Conservation (phyloP, 2,888 invertebrate species). For the Apamea sordens region DNA sequence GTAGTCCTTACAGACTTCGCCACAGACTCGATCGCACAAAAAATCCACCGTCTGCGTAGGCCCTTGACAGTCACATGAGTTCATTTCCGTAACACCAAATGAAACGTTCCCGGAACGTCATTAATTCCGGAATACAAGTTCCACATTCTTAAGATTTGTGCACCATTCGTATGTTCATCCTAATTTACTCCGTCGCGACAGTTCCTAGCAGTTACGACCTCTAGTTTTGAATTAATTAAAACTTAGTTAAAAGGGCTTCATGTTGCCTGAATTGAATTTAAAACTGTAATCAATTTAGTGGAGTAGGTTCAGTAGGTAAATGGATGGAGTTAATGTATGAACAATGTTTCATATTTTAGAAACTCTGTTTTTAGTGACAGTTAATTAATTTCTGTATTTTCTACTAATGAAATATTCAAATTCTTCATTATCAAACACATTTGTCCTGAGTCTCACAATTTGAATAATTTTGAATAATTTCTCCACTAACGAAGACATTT, state of each 20-base stretch:
- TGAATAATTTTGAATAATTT: constrained; percentile 17
- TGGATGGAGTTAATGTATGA: neutral
- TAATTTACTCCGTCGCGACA: constrained; percentile 43
- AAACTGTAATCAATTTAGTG: constrained; percentile 51
- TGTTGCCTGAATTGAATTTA: constrained; percentile 50
- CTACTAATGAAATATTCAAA: neutral
- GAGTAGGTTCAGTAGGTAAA: constrained; percentile 4
- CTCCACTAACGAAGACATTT: neutral
- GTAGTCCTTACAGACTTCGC: neutral
- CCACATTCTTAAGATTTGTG: constrained; percentile 57
- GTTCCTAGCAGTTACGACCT: constrained; percentile 35
- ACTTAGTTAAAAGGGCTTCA: constrained; percentile 51
- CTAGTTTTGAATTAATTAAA: constrained; percentile 61
- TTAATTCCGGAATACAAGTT: constrained; percentile 49
- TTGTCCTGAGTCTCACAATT: constrained; percentile 4
- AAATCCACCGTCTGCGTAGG: neutral
- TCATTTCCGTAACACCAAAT: constrained; percentile 6
- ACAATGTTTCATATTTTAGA: constrained; percentile 9
- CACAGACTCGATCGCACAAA: neutral
- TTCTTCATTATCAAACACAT: neutral
- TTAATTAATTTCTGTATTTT: constrained; percentile 5
- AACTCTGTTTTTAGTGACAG: neutral
- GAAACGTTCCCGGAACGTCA: constrained; percentile 13
- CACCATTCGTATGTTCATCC: constrained; percentile 58
- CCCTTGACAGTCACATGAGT: neutral